phyloP scores from a whole-genome alignment of 2,797 vertebrate genomes.

The Microhierax caerulescens region DNA sequence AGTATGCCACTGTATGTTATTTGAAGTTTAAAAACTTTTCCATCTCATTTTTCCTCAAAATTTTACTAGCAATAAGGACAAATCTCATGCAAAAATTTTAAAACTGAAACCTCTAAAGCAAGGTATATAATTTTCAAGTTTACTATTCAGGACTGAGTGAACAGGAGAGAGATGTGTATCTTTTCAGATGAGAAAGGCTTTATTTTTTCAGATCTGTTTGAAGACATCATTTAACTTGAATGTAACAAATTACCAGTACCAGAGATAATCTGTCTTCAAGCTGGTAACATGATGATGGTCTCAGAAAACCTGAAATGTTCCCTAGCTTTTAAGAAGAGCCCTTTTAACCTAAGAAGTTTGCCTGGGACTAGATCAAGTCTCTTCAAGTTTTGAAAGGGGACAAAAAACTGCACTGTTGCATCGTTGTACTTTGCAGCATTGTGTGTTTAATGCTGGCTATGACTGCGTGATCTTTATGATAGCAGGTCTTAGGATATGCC shows the following conservation, averaged over 20 bases:
- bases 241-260: background rate
- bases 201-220: background rate
- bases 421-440: background rate
- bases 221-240: background rate
- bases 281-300: background rate
- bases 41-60: background rate
- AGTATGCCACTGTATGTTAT: background rate
- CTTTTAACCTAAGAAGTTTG: background rate
- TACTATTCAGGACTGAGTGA: background rate
- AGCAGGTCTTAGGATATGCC: background rate
- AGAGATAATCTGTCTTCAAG: background rate
- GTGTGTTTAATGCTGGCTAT: background rate
- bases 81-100: background rate
- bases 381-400: background rate
- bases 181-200: background rate
- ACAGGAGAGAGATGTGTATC: background rate
- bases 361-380: background rate
- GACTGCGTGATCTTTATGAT: accelerated
- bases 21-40: background rate
- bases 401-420: background rate
- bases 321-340: background rate
- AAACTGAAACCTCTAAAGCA: background rate
- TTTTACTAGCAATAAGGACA: background rate
- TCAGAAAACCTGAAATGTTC: background rate
- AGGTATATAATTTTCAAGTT: background rate